Conservation (phyloP, 2,797 vertebrate species). For the Melopsittacus undulatus region DNA sequence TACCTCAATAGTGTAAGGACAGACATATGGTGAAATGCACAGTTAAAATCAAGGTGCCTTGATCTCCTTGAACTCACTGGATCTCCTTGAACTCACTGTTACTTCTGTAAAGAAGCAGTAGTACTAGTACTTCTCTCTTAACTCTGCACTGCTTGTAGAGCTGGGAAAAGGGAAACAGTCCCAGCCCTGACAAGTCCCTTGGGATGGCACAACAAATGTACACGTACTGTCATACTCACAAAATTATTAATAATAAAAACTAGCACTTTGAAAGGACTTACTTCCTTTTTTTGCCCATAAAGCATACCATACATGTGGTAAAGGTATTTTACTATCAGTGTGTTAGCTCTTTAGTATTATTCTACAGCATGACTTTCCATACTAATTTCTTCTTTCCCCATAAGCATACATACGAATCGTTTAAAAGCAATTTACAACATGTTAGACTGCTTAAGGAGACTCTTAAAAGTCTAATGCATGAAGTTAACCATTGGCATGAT, state of each 20-base stretch:
- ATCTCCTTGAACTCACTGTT: background rate
- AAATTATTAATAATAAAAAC: conserved; percentile 30
- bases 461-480: conserved; percentile 62
- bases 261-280: background rate
- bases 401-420: background rate
- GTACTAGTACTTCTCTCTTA: background rate
- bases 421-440: conserved; percentile 61
- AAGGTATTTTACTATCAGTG: conserved; percentile 1
- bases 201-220: background rate
- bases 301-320: background rate
- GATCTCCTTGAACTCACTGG: background rate
- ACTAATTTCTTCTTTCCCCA: background rate
- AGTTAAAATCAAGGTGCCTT: background rate
- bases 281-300: background rate
- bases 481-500: conserved; percentile 70
- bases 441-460: conserved; percentile 63
- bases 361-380: background rate
- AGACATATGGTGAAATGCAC: background rate
- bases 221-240: background rate
- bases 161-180: background rate
- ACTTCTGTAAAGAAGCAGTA: background rate
- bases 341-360: conserved; percentile 5
- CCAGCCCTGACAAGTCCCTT: background rate
- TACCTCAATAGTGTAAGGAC: background rate
- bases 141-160: background rate